These are phyloP conservation scores for Lutjanus argentimaculatus DNA, from an alignment of 2,797 vertebrate species.

Conservation along the genomic window DNA sequence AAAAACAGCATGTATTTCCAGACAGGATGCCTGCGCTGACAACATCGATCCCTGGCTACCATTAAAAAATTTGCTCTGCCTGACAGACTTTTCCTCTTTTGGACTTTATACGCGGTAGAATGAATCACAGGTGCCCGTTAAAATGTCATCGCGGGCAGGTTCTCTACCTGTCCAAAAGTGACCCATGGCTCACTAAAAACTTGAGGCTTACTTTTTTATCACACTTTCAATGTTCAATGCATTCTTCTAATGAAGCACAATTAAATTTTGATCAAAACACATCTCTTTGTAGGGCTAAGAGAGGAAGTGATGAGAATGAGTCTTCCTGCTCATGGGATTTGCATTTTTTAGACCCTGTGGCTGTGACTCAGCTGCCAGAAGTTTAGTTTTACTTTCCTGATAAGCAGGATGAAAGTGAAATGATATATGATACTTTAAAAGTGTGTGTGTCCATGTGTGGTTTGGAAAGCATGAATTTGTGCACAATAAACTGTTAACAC, in stretches of 20 bases:
- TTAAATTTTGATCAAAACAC: constrained; percentile 72
- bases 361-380: constrained; percentile 56
- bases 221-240: constrained; percentile 22
- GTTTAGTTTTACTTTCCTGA: constrained; percentile 61
- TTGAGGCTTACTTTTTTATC: constrained; percentile 8
- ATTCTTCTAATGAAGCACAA: constrained; percentile 28
- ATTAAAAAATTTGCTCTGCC: constrained; percentile 89
- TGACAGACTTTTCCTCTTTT: constrained; percentile 85
- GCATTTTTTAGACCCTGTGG: constrained; percentile 63
- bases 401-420: constrained; percentile 53
- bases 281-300: constrained; percentile 52
- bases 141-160: constrained; percentile 74
- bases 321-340: constrained; percentile 73
- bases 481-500: constrained; percentile 51
- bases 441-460: constrained; percentile 30
- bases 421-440: constrained; percentile 42
- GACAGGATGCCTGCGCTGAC: constrained; percentile 86
- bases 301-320: constrained; percentile 70
- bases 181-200: constrained; percentile 18
- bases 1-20: constrained; percentile 80
- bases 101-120: constrained; percentile 76
- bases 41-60: constrained; percentile 87
- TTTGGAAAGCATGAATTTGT: constrained; percentile 24
- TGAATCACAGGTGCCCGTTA: constrained; percentile 83
- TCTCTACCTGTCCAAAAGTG: constrained; percentile 46